Conservation (phyloP, 2,113 vertebrate species). For the Hippocampus comes region DNA sequence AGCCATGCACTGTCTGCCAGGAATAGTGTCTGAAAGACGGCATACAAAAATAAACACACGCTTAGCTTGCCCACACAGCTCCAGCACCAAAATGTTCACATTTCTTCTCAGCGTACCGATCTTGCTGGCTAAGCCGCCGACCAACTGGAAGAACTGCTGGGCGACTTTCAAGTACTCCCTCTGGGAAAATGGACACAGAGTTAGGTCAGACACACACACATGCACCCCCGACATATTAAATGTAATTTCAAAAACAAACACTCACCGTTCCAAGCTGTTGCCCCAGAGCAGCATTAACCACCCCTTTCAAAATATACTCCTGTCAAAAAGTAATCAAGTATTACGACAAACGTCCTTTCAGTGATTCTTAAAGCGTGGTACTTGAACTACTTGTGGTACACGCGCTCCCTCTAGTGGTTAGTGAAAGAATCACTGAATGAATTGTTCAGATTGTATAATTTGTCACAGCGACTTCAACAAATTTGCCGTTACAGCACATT, state of each 20-base stretch:
- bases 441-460: too few relatives aligned
- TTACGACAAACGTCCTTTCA: background rate
- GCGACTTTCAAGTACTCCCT: constrained; percentile 94
- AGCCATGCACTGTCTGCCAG: constrained; percentile 96
- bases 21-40: constrained; percentile 86
- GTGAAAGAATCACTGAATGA: too few relatives aligned
- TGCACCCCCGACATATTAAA: background rate
- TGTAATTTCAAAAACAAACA: constrained; percentile 36
- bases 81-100: background rate
- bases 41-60: constrained; percentile 25
- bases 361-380: too few relatives aligned
- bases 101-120: constrained; percentile 76
- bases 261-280: constrained; percentile 92
- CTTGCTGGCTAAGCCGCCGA: constrained; percentile 95
- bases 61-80: background rate
- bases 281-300: constrained; percentile 91
- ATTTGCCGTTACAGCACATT: too few relatives aligned
- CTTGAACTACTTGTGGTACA: too few relatives aligned
- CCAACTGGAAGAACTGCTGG: constrained; percentile 95
- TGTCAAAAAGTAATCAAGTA: constrained; percentile 45
- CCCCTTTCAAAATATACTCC: constrained; percentile 97
- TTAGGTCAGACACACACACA: background rate
- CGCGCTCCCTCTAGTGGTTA: too few relatives aligned
- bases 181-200: constrained; percentile 61
- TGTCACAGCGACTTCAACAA: too few relatives aligned